Evolutionary conservation across 1,140 invertebrate species (phyloP).

Genomic region (Varroa destructor): DNA sequence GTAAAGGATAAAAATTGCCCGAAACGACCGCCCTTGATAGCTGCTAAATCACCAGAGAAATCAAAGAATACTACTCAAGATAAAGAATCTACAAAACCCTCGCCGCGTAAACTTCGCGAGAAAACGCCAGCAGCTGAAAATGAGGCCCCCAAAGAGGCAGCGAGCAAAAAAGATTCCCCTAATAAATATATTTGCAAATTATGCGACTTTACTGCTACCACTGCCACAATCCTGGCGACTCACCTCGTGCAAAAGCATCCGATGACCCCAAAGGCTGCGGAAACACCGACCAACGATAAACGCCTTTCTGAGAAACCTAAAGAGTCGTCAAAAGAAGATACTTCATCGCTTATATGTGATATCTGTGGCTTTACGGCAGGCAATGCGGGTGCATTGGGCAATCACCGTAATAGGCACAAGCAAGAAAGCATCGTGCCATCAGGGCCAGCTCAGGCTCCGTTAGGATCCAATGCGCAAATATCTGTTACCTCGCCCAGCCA

Average conservation of each 20-base stretch:
- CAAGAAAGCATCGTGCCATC: background rate
- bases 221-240: background rate
- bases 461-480: no score
- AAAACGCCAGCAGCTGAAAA: no score
- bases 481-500: no score
- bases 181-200: background rate
- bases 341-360: slow-evolving; percentile 7
- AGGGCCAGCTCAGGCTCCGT: no score
- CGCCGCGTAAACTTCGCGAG: no score
- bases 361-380: slow-evolving; percentile 5
- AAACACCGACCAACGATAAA: background rate
- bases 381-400: background rate
- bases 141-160: no score
- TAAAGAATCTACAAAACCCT: no score
- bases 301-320: background rate
- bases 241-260: slow-evolving; percentile 15
- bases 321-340: background rate
- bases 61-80: no score
- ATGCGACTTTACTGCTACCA: slow-evolving; percentile 10
- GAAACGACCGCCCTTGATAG: no score
- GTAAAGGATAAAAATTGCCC: no score
- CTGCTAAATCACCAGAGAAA: no score
- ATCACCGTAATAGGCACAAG: slow-evolving; percentile 21
- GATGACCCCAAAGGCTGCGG: background rate
- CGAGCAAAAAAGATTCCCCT: no score